Evolutionary conservation across 92 coral and sea anemone genomes (phyloP), one percentile per base, ranked within the genome.

Genomic region (Heteractis magnifica): DNA sequence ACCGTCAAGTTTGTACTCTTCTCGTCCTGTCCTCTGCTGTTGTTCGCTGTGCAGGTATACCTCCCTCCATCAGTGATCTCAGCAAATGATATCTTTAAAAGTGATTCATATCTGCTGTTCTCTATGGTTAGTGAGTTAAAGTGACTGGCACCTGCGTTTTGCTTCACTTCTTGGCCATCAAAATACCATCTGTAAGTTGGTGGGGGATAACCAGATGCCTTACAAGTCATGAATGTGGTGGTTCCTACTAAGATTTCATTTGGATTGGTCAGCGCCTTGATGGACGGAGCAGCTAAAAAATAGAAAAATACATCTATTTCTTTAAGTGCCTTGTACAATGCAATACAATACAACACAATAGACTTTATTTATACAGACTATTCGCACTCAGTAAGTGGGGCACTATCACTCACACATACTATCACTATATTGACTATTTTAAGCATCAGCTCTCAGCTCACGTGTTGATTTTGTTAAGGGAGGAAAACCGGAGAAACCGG

Each of bases 41-140:
- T 80, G 18, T 44, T 60, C 7, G 83, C 83, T 62, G 65, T 52
- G 50, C 83, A 80, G 15, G 83, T 62, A 13, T 59, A 78, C 13
- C 9, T 59, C 10, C 82, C 82, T 9, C 52, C 49, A 5, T 49
- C 4, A 12, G 4, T 16, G 7, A 3, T 49, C 4, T 8, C 2
- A 14, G 44, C 78, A 19, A 48, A 4, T 0, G 3, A 2, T 10
- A 74, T 11, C 9, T 11, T 19, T 6, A 74, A 74, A 6, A 4
- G 3, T 68, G 73, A 68, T 62, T n/a, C 70, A 21, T 26, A 53
- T 53, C 6, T 12, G 9, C 10, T 8, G 13, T 53, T 8, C 1
- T 12, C 13, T 2, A 7, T 9, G 6, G 14, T 26, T 0, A 34
- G 56, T 74, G 20, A 0, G 0, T 49, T 1, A 6, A 3, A 10